Conservation (phyloP, 35 echinoderm and acorn worm genomes). For the Diadema setosum region DNA sequence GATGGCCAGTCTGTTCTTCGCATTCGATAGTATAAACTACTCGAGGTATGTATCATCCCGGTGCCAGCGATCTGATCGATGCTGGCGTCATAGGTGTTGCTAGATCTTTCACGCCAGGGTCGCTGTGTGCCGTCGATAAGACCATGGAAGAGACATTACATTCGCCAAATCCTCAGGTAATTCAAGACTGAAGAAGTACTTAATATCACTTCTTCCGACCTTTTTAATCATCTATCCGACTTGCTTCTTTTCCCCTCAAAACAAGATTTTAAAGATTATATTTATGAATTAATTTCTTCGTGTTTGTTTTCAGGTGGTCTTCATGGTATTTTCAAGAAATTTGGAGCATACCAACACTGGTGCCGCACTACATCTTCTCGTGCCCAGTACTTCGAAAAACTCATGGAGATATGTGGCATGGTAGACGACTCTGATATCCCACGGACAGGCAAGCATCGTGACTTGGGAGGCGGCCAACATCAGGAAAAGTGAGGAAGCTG, state of each 20-base stretch:
- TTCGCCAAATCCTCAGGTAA: constrained; percentile 51
- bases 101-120: constrained; percentile 32
- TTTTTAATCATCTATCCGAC: neutral
- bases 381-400: constrained; percentile 40
- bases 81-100: constrained; percentile 35
- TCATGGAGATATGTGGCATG: constrained; percentile 34
- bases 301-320: constrained; percentile 3
- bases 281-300: neutral
- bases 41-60: no score
- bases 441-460: constrained; percentile 54
- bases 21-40: no score
- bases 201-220: neutral
- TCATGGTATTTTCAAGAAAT: constrained; percentile 1
- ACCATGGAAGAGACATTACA: no score
- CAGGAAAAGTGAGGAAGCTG: constrained; percentile 38
- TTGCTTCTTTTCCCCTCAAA: neutral
- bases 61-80: constrained; percentile 12
- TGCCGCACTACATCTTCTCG: constrained; percentile 35
- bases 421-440: constrained; percentile 19
- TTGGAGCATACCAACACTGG: constrained; percentile 44
- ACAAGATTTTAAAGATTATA: neutral
- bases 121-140: constrained; percentile 29
- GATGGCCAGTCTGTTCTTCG: no score
- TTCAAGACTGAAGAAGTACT: neutral
- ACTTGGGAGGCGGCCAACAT: constrained; percentile 43